These are phyloP conservation scores for Aphidius colemani DNA, from an alignment of 2,888 invertebrate genomes.

Conservation along the genomic window DNA sequence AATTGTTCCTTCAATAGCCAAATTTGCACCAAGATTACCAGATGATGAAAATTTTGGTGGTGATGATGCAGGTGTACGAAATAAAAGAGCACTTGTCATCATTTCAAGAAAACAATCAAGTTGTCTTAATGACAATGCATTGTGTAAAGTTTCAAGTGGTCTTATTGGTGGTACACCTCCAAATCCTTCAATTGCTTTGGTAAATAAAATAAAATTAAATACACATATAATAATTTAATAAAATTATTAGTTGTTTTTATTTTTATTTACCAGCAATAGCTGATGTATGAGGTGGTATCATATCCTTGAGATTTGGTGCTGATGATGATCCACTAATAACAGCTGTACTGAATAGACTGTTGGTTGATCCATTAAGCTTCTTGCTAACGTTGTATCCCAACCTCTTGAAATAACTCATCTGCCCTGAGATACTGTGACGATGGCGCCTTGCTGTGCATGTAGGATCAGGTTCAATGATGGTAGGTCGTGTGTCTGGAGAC, in stretches of 20 bases:
- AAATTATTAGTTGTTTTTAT: slow-evolving; percentile 1
- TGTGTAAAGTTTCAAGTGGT: slow-evolving; percentile 96
- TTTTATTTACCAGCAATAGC: slow-evolving; percentile 71
- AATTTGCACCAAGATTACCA: slow-evolving; percentile 47
- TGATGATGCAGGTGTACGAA: slow-evolving; percentile 74
- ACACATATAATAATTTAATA: neutral
- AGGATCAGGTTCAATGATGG: slow-evolving; percentile 59
- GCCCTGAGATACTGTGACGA: slow-evolving; percentile 95
- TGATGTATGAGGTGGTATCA: slow-evolving; percentile 78
- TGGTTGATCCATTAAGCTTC: slow-evolving; percentile 73
- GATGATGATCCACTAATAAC: slow-evolving; percentile 94
- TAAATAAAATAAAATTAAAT: neutral
- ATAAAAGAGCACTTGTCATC: slow-evolving; percentile 77
- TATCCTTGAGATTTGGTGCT: slow-evolving; percentile 86
- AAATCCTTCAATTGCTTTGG: slow-evolving; percentile 77
- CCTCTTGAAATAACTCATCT: slow-evolving; percentile 92
- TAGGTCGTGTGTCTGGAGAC: slow-evolving; percentile 58
- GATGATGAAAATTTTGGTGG: slow-evolving; percentile 71
- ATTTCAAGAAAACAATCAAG: slow-evolving; percentile 87
- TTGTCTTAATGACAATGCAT: slow-evolving; percentile 90
- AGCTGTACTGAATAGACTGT: slow-evolving; percentile 92
- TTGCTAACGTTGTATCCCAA: slow-evolving; percentile 78
- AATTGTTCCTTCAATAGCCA: slow-evolving; percentile 43
- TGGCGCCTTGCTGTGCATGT: slow-evolving; percentile 74
- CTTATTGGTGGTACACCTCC: slow-evolving; percentile 94